Evolutionary conservation across 2,113 vertebrate genomes (phyloP).

Genomic region (Pipa parva): DNA sequence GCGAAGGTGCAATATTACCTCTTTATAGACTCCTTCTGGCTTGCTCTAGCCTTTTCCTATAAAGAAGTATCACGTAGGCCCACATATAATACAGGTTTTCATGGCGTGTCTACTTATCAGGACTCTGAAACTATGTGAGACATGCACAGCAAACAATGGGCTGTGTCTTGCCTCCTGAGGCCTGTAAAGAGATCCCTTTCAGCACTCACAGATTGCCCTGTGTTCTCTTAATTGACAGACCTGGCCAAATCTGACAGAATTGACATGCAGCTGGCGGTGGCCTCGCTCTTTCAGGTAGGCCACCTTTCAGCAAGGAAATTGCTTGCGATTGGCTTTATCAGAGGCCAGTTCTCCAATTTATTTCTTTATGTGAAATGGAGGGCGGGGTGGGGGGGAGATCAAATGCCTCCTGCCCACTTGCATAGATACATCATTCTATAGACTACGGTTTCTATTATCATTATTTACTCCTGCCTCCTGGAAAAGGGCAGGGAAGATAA

Average conservation of each 20-base stretch:
- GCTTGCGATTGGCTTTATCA: slow-evolving; percentile 70
- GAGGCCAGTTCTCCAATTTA: slow-evolving; percentile 54
- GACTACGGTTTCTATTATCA: slow-evolving; percentile 19
- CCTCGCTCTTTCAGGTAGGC: slow-evolving; percentile 69
- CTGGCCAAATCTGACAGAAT: slow-evolving; percentile 73
- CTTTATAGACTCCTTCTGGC: slow-evolving; percentile 62
- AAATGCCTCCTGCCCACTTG: slow-evolving; percentile 37
- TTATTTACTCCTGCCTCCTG: slow-evolving; percentile 4
- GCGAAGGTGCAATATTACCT: slow-evolving; percentile 74
- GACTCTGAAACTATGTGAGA: slow-evolving; percentile 90
- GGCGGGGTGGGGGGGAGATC: slow-evolving; percentile 4
- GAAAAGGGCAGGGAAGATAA: neutral
- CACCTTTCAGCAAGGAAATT: slow-evolving; percentile 82
- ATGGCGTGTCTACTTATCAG: slow-evolving; percentile 82
- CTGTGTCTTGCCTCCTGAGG: slow-evolving; percentile 73
- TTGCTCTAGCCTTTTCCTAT: slow-evolving; percentile 64
- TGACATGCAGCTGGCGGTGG: slow-evolving; percentile 73
- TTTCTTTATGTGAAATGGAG: slow-evolving; percentile 28
- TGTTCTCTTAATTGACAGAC: slow-evolving; percentile 89
- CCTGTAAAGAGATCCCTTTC: slow-evolving; percentile 85
- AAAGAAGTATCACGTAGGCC: slow-evolving; percentile 67
- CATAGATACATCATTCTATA: slow-evolving; percentile 20
- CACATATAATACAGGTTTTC: slow-evolving; percentile 85
- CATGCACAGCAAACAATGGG: slow-evolving; percentile 85
- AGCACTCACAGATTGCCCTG: slow-evolving; percentile 82